A percentile compares a stretch with the other conserved stretches of the same genome.
Conservation (phyloP, 2,113 vertebrate genomes). For the Macrotis lagotis region DNA sequence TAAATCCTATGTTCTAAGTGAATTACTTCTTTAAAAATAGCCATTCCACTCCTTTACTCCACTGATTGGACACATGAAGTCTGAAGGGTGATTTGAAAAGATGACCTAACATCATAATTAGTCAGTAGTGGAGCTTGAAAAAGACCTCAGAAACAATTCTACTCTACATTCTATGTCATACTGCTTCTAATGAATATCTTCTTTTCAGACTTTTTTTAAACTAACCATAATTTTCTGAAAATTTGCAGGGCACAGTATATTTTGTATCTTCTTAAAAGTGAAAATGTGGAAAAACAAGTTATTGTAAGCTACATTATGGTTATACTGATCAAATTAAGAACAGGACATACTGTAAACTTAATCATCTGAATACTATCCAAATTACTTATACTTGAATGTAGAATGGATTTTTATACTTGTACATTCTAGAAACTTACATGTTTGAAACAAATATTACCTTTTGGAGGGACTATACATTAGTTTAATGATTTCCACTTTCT, state of each 20-base stretch:
- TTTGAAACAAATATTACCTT: background rate
- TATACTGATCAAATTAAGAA: constrained; percentile 19
- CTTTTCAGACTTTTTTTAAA: constrained; percentile 42
- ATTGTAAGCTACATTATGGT: background rate
- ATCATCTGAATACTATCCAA: background rate
- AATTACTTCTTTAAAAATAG: background rate
- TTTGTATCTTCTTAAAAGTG: constrained; percentile 8
- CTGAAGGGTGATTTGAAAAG: background rate
- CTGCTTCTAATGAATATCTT: constrained; percentile 26
- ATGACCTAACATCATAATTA: background rate
- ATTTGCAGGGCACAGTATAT: background rate
- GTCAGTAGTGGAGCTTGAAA: background rate
- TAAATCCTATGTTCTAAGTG: background rate
- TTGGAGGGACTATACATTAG: background rate
- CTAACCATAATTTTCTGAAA: constrained; percentile 45
- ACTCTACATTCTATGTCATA: background rate
- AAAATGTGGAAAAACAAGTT: background rate
- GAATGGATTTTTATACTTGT: background rate
- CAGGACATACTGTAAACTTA: background rate
- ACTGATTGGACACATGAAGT: background rate
- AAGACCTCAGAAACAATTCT: background rate
- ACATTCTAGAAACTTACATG: background rate
- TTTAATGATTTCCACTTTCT: background rate
- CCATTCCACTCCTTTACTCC: background rate
- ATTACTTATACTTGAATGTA: background rate